Base-by-base conservation (phyloP, 2,113 vertebrate genomes). In the Cranoglanis bouderius region DNA sequence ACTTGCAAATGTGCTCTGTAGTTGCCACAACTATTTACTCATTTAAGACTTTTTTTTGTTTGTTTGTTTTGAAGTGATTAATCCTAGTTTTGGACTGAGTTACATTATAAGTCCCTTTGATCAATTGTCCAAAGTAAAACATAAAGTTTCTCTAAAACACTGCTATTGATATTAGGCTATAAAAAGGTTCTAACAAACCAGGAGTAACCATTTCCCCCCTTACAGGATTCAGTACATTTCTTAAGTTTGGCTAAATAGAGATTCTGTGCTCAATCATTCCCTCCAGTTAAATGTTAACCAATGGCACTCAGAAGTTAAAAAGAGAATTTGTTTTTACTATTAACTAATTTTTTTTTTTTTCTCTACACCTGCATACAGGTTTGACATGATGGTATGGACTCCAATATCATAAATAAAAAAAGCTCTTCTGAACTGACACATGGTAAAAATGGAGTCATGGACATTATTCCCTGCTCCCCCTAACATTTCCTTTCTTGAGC, bases 401-500 rank as follows among this genome's bases (percentile, higher is more conserved):
- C 32, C 18, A 70, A 63, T 85, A 63, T 81, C n/a, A 53, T n/a
- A 21, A 55, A 85, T 9, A 9, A 84, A 72, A 72, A 51, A 89
- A n/a, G 24, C 32, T 9, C 85, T 81, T 67, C 18, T 14, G 70
- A 80, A 40, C n/a, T n/a, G 75, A 78, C 85, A 40, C 75, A 38
- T 72, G n/a, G 38, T 82, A 84, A 89, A 82, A 83, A 98, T 98
- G 95, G 97, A 97, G 82, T 89, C 87, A 88, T 92, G 92, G 95
- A 90, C 94, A 1, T 91, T 93, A 1, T 91, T 94, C n/a, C 92
- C 95, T 4, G 91, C 88, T 8, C 91, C 94, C 89, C 97, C 0
- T 78, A 97, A 95, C 93, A 84, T 92, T 82, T 94, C 95, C 49
- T 70, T 94, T 80, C 91, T 92, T 0, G 94, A 95, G 70, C 91